Conservation (phyloP, 2,797 vertebrate species). For the Bradypus variegatus region DNA sequence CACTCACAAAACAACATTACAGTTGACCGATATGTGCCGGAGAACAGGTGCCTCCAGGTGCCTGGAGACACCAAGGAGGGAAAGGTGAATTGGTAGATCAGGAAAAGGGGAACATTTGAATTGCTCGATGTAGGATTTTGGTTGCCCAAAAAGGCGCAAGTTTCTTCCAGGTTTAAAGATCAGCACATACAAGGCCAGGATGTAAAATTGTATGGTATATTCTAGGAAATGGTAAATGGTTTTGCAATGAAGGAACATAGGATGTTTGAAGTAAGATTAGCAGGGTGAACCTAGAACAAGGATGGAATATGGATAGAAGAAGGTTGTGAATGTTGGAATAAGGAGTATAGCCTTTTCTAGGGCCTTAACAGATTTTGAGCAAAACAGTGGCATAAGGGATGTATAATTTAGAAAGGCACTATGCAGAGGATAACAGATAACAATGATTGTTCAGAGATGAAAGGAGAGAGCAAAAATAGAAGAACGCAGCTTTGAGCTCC, state of each 20-base stretch:
- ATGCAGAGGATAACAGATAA: not conserved
- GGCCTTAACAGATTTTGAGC: not conserved
- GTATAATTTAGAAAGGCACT: not conserved
- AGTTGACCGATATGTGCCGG: not conserved
- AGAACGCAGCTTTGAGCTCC: not conserved
- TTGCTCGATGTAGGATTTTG: not conserved
- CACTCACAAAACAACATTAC: not conserved
- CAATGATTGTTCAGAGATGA: not conserved
- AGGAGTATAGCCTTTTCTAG: not conserved
- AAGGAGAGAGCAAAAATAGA: not conserved
- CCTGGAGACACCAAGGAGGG: not conserved
- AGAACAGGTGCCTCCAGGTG: not conserved
- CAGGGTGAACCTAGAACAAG: not conserved
- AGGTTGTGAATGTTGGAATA: not conserved
- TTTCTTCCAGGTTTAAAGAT: not conserved
- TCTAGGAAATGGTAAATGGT: not conserved
- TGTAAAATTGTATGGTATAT: not conserved
- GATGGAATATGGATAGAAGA: not conserved
- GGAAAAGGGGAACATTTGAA: not conserved
- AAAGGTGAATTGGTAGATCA: not conserved
- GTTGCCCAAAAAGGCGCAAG: not conserved
- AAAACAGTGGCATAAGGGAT: not conserved
- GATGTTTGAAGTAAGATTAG: not conserved
- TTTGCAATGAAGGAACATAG: not conserved
- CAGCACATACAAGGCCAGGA: not conserved